Conservation (phyloP, 1,140 invertebrate species). For the Bombus fervidus region DNA sequence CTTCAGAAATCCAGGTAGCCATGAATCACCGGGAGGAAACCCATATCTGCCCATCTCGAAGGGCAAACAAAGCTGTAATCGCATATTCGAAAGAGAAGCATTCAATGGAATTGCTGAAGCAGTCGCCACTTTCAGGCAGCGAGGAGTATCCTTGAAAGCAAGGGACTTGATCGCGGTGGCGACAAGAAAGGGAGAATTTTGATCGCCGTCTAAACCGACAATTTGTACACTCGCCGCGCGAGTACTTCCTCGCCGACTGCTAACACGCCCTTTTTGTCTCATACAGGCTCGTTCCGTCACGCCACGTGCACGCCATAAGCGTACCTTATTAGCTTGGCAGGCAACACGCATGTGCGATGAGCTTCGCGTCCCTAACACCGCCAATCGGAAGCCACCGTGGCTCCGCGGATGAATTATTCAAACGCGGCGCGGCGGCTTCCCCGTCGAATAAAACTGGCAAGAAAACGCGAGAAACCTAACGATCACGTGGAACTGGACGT, state of each 20-base stretch:
- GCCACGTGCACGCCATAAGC: conserved; percentile 63
- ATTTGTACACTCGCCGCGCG: conserved; percentile 47
- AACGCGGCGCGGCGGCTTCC: not conserved
- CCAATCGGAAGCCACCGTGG: conserved; percentile 55
- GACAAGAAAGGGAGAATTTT: conserved; percentile 29
- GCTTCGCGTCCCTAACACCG: not conserved
- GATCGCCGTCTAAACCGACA: conserved; percentile 22
- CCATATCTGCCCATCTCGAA: too few relatives aligned
- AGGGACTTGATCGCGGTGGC: not conserved
- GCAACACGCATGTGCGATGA: conserved; percentile 49
- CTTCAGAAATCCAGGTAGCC: not conserved
- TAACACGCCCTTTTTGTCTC: conserved; percentile 40
- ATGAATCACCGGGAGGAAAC: not conserved
- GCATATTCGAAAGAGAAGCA: not conserved
- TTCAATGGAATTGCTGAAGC: not conserved
- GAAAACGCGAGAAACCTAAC: not conserved
- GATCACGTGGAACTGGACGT: not conserved
- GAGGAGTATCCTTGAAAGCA: too few relatives aligned
- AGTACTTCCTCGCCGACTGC: conserved; percentile 19
- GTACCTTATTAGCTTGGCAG: conserved; percentile 54
- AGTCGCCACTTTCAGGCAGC: not conserved
- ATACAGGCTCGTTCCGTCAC: conserved; percentile 31
- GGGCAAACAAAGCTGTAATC: not conserved
- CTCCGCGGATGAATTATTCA: conserved; percentile 61
- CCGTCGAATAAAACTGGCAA: conserved; percentile 6